Evolutionary conservation across 1,140 invertebrate species (phyloP), one percentile per base, ranked within the genome.

Genomic region (Monochamus saltuarius): DNA sequence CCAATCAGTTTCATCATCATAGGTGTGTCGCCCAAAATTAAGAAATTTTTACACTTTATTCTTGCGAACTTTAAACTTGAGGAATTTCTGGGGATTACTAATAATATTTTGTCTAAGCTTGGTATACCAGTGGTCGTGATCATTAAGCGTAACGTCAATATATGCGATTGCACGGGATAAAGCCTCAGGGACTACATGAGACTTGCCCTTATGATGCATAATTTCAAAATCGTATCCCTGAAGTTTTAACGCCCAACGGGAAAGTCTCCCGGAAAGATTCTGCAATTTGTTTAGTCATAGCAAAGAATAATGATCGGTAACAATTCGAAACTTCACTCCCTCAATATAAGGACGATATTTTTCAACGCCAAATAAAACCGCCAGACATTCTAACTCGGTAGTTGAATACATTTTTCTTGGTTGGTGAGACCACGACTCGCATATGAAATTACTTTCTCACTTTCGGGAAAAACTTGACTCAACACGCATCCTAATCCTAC

Each of bases 341-440:
- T 76, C 71, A 2, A 83, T 51, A 69, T 77, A 83, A 14, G 63
- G 59, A 14, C 68, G 42, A 56, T 78, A 78, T 42, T 78, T 73
- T 54, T 78, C 62, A 1, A 82, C 65, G 3, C 71, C 73, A 59
- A 65, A 71, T 1, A 83, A 39, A 8, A 81, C 69, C 1, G 78
- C 78, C 10, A 83, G 61, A 52, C 74, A 75, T 73, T 83, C 81
- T 49, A 69, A 62, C 65, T 84, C 79, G 2, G 76, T 78, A 4
- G 67, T 68, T 1, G 62, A 65, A 61, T 79, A 83, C 17, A 79
- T 78, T 40, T 60, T 68, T 83, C 79, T 9, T 62, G 38, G 9
- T 52, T 52, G 10, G 38, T 62, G 7, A 82, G 56, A 1, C 60
- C 56, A 13, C 77, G 38, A 59, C 78, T 77, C 11, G 73, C 74